Percentiles rank a stretch among this genome's conserved stretches.
phyloP scores from a whole-genome alignment of 1,140 invertebrate species.

The Ceratoteleas bidentatus region DNA sequence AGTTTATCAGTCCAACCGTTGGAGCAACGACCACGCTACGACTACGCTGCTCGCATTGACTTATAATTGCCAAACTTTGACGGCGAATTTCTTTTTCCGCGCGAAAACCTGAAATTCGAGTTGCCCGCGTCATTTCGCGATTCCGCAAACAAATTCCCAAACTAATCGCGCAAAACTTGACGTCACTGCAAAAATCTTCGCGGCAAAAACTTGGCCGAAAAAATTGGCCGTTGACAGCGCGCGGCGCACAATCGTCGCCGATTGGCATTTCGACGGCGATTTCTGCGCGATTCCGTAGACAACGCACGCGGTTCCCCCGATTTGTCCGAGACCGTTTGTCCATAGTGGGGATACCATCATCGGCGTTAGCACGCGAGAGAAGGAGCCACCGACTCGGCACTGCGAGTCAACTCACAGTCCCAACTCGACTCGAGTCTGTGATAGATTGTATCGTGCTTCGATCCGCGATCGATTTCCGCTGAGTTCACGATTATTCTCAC shows the following conservation, averaged over 20 bases:
- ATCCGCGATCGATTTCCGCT: conserved; percentile 67
- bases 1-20: no score
- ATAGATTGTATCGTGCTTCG: conserved; percentile 77
- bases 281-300: conserved; percentile 53
- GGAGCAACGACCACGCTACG: no score
- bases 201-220: conserved; percentile 19
- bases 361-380: conserved; percentile 67
- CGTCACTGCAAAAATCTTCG: neutral
- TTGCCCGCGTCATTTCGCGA: neutral
- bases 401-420: conserved; percentile 75
- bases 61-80: no score
- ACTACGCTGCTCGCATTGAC: no score
- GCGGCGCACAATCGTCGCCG: neutral
- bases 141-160: conserved; percentile 3
- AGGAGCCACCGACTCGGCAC: conserved; percentile 70
- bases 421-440: conserved; percentile 78
- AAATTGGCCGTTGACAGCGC: neutral
- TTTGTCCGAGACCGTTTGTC: conserved; percentile 54
- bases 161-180: neutral
- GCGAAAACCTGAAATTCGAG: conserved; percentile 6
- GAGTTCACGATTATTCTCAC: conserved; percentile 21
- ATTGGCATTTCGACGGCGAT: conserved; percentile 53
- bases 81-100: neutral
- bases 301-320: conserved; percentile 61
- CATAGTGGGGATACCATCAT: conserved; percentile 58